Evolutionary conservation across 2,797 vertebrate species (phyloP).

Genomic region (Helostoma temminkii): DNA sequence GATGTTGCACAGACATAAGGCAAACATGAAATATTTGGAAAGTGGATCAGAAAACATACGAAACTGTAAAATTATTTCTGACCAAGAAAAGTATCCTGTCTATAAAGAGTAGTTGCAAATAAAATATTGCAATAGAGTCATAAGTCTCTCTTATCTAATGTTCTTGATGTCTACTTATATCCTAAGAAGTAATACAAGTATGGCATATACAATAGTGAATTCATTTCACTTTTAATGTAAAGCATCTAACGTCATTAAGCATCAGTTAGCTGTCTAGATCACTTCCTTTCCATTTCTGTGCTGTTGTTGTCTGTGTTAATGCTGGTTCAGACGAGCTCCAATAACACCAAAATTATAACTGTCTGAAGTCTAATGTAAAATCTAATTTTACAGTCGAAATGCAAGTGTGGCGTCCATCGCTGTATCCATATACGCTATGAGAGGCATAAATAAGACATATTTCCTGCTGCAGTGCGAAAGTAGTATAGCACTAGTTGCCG

Average conservation of each 20-base stretch:
- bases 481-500: background rate
- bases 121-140: background rate
- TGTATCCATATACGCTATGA: background rate
- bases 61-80: background rate
- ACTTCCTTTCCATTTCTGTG: constrained; percentile 51
- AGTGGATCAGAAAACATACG: background rate
- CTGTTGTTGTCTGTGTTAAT: constrained; percentile 31
- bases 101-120: background rate
- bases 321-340: constrained; percentile 13
- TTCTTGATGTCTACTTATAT: background rate
- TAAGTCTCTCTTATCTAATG: background rate
- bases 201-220: constrained; percentile 1
- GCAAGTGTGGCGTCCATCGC: background rate
- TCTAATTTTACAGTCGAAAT: constrained; percentile 6
- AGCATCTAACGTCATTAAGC: constrained; percentile 41
- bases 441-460: background rate
- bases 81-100: background rate
- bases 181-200: background rate
- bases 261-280: constrained; percentile 47
- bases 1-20: background rate
- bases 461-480: constrained; percentile 5
- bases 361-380: constrained; percentile 18
- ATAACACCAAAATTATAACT: constrained; percentile 20
- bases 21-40: background rate
- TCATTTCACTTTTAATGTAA: constrained; percentile 26